Conservation (phyloP, 2,113 vertebrate genomes). For the Ceratotherium simum region DNA sequence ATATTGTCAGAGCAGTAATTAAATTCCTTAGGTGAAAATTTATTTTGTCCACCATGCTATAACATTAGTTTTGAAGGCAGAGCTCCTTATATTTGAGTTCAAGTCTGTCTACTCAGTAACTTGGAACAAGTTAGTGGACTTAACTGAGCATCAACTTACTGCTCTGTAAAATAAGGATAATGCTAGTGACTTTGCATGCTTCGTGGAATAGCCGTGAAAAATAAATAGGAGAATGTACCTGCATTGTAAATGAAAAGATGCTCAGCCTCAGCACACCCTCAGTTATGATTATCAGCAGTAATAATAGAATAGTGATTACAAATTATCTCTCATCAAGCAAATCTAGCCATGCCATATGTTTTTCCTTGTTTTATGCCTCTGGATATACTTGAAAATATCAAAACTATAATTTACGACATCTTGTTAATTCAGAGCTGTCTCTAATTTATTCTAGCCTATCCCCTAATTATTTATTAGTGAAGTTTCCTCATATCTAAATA, state of each 20-base stretch:
- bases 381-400: neutral
- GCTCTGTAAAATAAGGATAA: neutral
- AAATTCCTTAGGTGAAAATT: neutral
- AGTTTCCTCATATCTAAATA: neutral
- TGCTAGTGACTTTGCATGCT: too few species aligned
- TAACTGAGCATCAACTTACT: neutral
- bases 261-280: neutral
- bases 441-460: neutral
- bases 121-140: neutral
- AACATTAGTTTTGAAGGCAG: neutral
- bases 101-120: neutral
- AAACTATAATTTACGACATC: neutral
- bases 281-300: neutral
- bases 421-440: neutral
- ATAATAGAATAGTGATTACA: neutral
- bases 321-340: neutral
- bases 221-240: neutral
- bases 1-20: neutral
- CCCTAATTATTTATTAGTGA: neutral
- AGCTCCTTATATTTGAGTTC: neutral
- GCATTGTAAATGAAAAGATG: neutral
- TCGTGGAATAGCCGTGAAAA: accelerated
- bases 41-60: neutral
- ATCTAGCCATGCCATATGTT: neutral
- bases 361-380: neutral